Conservation (phyloP, 2,888 invertebrate species). For the Trissolcus japonicus region DNA sequence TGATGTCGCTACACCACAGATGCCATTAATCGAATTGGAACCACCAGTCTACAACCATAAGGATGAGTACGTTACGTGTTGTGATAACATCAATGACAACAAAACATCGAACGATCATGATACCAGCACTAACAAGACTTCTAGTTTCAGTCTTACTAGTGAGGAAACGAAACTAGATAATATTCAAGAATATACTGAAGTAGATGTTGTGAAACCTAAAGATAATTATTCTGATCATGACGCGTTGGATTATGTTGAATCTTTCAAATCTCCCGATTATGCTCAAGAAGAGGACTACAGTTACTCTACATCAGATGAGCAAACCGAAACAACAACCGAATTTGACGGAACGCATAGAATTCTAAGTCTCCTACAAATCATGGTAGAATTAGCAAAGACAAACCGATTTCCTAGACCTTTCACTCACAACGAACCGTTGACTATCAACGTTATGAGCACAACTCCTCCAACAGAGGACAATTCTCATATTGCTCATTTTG, state of each 20-base stretch:
- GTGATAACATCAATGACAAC: background rate
- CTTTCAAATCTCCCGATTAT: constrained; percentile 21
- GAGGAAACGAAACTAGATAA: background rate
- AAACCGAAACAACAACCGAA: constrained; percentile 24
- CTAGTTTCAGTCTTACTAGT: background rate
- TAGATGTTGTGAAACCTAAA: constrained; percentile 8
- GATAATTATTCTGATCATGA: constrained; percentile 18
- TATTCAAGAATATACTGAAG: constrained; percentile 17
- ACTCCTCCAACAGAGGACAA: constrained; percentile 20
- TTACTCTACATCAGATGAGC: constrained; percentile 21
- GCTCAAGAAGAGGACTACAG: constrained; percentile 7
- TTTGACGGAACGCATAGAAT: constrained; percentile 30
- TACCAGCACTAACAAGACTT: background rate
- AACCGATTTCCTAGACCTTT: constrained; percentile 61
- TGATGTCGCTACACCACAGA: background rate
- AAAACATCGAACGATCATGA: constrained; percentile 5
- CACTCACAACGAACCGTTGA: constrained; percentile 39
- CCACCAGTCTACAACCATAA: constrained; percentile 52
- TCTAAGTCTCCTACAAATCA: constrained; percentile 60
- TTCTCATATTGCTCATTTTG: constrained; percentile 21
- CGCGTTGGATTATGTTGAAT: constrained; percentile 14
- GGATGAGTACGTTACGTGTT: constrained; percentile 28
- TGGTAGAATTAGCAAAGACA: constrained; percentile 62
- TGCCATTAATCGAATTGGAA: constrained; percentile 21
- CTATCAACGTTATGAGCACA: constrained; percentile 40